A percentile compares a stretch with the other conserved stretches of the same genome.
Conservation (phyloP, 1,140 invertebrate genomes). For the Acromyrmex heyeri region DNA sequence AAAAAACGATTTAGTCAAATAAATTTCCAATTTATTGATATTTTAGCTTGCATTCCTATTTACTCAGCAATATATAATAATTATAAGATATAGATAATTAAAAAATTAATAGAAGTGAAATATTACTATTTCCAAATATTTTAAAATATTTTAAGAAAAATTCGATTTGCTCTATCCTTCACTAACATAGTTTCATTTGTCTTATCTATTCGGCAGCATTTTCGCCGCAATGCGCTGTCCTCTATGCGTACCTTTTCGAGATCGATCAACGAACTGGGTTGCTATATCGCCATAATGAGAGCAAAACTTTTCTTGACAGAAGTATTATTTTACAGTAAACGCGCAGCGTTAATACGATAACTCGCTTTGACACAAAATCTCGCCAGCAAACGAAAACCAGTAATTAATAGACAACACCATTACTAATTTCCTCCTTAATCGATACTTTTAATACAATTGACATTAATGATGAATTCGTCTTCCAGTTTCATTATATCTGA, state of each 20-base stretch:
- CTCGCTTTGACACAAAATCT: not conserved
- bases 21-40: not conserved
- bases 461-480: not conserved
- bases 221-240: constrained; percentile 38
- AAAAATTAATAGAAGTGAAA: not conserved
- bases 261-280: constrained; percentile 49
- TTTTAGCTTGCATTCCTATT: not conserved
- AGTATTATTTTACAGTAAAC: not conserved
- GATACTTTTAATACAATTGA: not conserved
- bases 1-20: not conserved
- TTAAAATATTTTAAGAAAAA: not conserved
- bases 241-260: constrained; percentile 23
- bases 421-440: not conserved
- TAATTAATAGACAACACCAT: constrained; percentile 20
- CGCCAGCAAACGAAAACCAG: not conserved
- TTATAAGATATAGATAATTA: not conserved
- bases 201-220: not conserved
- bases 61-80: not conserved
- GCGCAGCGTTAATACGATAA: not conserved
- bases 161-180: not conserved
- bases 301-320: constrained; percentile 35
- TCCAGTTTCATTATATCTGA: not conserved
- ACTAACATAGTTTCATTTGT: not conserved
- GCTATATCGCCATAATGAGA: constrained; percentile 24
- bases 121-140: not conserved